Evolutionary conservation across 1,140 invertebrate species (phyloP), one percentile per base, ranked within the genome.

Genomic region (Drosophila serrata): DNA sequence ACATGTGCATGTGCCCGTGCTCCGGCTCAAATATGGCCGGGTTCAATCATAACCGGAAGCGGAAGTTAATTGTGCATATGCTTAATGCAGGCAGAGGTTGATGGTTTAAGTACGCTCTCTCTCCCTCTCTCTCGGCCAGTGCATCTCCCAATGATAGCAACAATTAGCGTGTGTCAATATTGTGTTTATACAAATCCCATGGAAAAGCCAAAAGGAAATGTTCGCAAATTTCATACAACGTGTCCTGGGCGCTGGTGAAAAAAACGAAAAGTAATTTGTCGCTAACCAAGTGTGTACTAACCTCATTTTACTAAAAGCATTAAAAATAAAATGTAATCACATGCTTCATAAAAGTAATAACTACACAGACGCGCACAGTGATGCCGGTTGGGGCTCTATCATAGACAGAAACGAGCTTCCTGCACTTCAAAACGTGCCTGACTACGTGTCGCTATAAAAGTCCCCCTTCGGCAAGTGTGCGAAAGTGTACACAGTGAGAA

Each of bases 291-390:
- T 90, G 85, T 90, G 78, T 85, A 90, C 85, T 90, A 90, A 90
- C 85, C 85, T 90, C 85, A 90, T 90, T 90, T 90, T 84, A 85
- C 85, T 90, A 90, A 90, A 90, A 90, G 85, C 85, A 90, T 90
- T 90, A 90, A 90, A 90, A 90, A 90, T 90, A 90, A 90, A 90
- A 90, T 90, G 85, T 90, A 90, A 90, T 90, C 85, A 90, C 85
- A 90, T 90, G 85, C 85, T 90, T 90, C 85, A 90, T 90, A 90
- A 90, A 90, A 90, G 84, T 88, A 90, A 90, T 90, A 86, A 87
- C 79, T 82, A 76, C 75, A 76, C 79, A 78, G 61, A 81, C 64
- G 65, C 75, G 55, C 42, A 75, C 45, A 31, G 29, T 24, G 22
- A 55, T 11, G 37, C 48, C 61, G 43, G 45, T 51, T 39, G 65